Base-by-base conservation (phyloP, 1,140 invertebrate species). In the Branchinecta lindahli region DNA sequence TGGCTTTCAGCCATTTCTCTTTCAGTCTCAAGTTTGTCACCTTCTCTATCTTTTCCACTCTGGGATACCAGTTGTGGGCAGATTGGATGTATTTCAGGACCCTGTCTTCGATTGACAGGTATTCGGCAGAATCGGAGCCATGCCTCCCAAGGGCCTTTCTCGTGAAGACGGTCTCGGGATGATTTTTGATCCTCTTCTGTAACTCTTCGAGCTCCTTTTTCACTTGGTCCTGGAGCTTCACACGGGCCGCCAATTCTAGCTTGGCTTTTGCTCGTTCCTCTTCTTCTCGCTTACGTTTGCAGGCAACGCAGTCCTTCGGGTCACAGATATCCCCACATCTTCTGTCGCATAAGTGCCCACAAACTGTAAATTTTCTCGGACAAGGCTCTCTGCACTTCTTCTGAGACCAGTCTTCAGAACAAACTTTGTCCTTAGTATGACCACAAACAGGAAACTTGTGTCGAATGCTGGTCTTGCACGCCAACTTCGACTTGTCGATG, bases 51-150 rank as follows among this genome's bases (percentile, higher is more conserved):
- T 45, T 12, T 12, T 12, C 45, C 12, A 70, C 7, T 10, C 20
- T 18, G 18, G 70, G 70, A 46, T 70, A 67, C 70, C 70, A 70
- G 61, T 45, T 70, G 12, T 70, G 70, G 20, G 9, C 66, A 18
- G 70, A 44, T 18, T 70, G 70, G 70, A 70, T 70, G 70, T 70
- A 70, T 46, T 70, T 70, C 8, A 70, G 21, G 6, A 70, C 66
- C 0, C 66, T 52, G 44, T 70, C 70, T 46, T 67, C 20, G 66
- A 70, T 45, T 3, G 69, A 70, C 69, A 67, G 33, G 45, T 70
- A 70, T 44, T 70, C 69, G 2, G 69, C 69, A 5, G 69, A 47
- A 20, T 69, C 66, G 10, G 15, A 6, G 10, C 20, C 66, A 5
- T 0, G 8, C 61, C 9, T 8, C 15, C 66, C 44, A 0, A 70